Evolutionary conservation across 2,797 vertebrate genomes (phyloP), one percentile per base, ranked within the genome.

Genomic region (Rhinella marina): DNA sequence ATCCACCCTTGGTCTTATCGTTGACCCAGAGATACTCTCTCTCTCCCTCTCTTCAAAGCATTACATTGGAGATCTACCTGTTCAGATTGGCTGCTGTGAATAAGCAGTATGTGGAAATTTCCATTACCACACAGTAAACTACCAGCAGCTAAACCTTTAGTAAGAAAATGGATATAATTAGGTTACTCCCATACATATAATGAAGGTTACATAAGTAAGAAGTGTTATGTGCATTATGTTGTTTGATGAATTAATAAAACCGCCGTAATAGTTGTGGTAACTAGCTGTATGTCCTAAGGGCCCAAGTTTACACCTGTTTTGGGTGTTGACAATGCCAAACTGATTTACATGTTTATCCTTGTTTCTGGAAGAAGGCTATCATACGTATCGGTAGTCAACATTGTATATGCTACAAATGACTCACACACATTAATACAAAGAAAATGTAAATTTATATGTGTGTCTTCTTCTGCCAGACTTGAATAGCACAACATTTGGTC

Each of bases 401-500:
- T 81, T 13, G 50, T 64, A 81, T 81, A 25, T 50, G 13, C 59
- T 64, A 50, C 72, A 52, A 21, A 75, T 23, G 8, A 41, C 50
- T 16, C 72, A 50, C 50, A 14, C 48, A 76, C 19, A 50, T 50
- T 50, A 75, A 54, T 76, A 52, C 1, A 23, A 25, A 13, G 48
- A 54, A 25, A 54, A 52, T 52, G 73, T 23, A 54, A 64, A 83
- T 76, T 61, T 85, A 77, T 76, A 54, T 54, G 12, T 54, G 41
- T 54, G 84, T 6, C 59, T 85, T 59, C 14, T 41, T 23, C n/a
- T 12, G 52, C 48, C 54, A 29, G 66, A 41, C 25, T 62, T 76
- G 57, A 7, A 50, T 62, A 62, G 72, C 29, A 25, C 10, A 41
- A 25, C n/a, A 50, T 76, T 29, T 41, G 48, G 17, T 73, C n/a